Base-by-base conservation (phyloP, 2,888 invertebrate species). In the Allophyes oxyacanthae region DNA sequence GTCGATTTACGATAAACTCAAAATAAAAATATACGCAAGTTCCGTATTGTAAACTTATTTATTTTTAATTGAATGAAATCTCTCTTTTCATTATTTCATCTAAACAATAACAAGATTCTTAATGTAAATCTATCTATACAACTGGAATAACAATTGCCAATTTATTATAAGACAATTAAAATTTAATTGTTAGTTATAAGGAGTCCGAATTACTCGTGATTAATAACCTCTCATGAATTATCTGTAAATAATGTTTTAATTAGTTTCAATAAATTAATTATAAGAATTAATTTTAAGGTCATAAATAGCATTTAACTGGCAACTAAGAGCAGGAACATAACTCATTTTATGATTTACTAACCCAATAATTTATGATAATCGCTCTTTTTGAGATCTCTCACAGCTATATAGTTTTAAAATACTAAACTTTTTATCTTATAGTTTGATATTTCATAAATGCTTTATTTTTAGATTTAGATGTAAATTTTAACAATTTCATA, bases 301-400 rank as follows among this genome's bases (percentile, higher is more conserved):
- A 13, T 43, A 43, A 48, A 60, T 51, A 8, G 38, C 13, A 44
- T 32, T 67, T 14, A 67, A 32, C 30, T 38, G 51, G 33, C 20
- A 60, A 30, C 26, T 11, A 28, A 15, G 30, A 34, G 9, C 8
- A 38, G 1, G 37, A 34, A 33, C 2, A 33, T 54, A 26, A 33
- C 15, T 14, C 6, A 43, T 26, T 38, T 43, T 46, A 66, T 40
- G 43, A 50, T 32, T 42, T 6, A 45, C 20, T n/a, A 0, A 41
- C 4, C 4, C 20, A 20, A 20, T 20, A 4, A 4, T 34, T 44
- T 30, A 26, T 7, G 7, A 11, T 20, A 28, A 14, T 14, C 11
- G 13, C 13, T 10, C 32, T 32, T n/a, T n/a, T n/a, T n/a, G n/a
- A n/a, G n/a, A n/a, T n/a, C n/a, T n/a, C n/a, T n/a, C n/a, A n/a